Evolutionary conservation across 2,113 vertebrate genomes (phyloP).

Genomic region (Gallinago media): DNA sequence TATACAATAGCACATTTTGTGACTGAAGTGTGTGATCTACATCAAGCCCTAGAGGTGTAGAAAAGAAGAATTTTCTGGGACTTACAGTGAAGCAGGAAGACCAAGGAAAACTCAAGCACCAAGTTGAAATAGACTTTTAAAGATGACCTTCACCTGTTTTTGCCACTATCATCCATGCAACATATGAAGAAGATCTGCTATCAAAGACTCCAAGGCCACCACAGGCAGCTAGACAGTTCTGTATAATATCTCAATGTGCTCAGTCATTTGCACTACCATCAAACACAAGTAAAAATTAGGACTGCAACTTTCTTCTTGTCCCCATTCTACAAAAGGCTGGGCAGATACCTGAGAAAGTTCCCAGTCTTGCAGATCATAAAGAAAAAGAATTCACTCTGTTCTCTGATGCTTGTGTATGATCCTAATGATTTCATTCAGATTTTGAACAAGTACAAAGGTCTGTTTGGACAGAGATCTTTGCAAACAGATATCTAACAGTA

Average conservation of each 20-base stretch:
- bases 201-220: neutral
- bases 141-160: neutral
- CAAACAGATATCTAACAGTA: neutral
- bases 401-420: neutral
- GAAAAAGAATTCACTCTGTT: neutral
- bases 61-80: neutral
- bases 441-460: neutral
- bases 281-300: neutral
- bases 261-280: neutral
- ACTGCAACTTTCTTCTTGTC: neutral
- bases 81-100: neutral
- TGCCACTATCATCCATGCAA: neutral
- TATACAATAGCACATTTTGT: neutral
- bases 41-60: neutral
- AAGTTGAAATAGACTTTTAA: neutral
- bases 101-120: neutral
- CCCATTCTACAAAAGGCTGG: neutral
- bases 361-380: neutral
- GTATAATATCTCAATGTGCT: neutral
- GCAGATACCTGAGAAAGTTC: neutral
- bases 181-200: neutral
- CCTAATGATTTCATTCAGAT: neutral
- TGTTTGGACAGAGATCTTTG: neutral
- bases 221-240: neutral
- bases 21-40: neutral